Evolutionary conservation across 2,113 vertebrate genomes (phyloP), one percentile per base, ranked within the genome.

Genomic region (Phalacrocorax aristotelis): DNA sequence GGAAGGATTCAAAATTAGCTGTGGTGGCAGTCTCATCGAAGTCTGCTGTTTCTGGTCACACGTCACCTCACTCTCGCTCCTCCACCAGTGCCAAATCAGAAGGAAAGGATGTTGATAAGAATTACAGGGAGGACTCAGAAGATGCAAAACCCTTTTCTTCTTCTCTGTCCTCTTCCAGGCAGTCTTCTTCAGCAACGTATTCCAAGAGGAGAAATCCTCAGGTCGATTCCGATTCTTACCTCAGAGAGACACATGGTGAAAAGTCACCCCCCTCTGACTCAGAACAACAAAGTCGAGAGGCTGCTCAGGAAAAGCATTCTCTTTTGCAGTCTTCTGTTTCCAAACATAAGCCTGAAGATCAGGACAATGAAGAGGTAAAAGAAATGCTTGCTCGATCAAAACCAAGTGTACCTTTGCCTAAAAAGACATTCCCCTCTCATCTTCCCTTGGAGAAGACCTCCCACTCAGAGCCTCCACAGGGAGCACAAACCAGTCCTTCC

Each of bases 271-370:
- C 0, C 22, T 82, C 83, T 46, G 69, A 78, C 61, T 74, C 90
- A 54, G 91, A 85, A 40, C 93, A 93, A 3, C 94, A 57, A 72
- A 96, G 94, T 49, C 84, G 32, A 40, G 84, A 5, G 4, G 10
- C 93, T 64, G 93, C 85, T 83, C 85, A 97, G 62, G 98, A 98
- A 90, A 97, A 91, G 34, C 86, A 95, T 71, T 82, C 97, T 22
- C 93, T 94, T 90, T 81, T 97, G 51, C 97, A 94, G 1, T 93
- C 88, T 71, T 93, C 90, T 81, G 52, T 69, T 65, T 95, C 97
- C 25, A 95, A 77, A 69, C 81, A 48, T 23, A 97, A 93, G 32
- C 38, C 77, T 80, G 83, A 89, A n/a, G 89, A 95, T 7, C 69
- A 80, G 19, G 83, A 84, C 34, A 83, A 40, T 61, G 82, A 1